phyloP scores from a whole-genome alignment of 2,113 vertebrate species.

The Tragelaphus buxtoni region DNA sequence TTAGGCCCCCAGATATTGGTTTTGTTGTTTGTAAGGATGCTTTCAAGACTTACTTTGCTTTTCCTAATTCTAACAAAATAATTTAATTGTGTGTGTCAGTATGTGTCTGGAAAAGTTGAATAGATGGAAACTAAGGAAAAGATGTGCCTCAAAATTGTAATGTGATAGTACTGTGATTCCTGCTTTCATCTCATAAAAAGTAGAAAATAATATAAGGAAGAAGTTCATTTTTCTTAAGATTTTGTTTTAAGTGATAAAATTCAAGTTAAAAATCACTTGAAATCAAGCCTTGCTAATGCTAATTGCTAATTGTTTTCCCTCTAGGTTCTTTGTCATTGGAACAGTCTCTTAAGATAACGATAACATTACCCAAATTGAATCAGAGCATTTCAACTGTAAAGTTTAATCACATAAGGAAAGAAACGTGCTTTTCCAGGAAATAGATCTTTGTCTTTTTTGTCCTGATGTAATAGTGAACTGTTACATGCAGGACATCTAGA shows the following conservation, averaged over 20 bases:
- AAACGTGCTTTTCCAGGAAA: not conserved
- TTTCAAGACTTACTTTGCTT: constrained; percentile 18
- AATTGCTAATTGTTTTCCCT: not conserved
- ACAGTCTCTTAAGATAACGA: not conserved
- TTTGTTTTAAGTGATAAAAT: constrained; percentile 26
- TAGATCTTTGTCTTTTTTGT: not conserved
- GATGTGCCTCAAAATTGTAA: constrained; percentile 12
- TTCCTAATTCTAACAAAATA: constrained; percentile 14
- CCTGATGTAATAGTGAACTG: not conserved
- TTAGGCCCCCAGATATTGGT: not conserved
- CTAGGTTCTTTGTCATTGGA: not conserved
- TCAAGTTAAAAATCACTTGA: constrained; percentile 20
- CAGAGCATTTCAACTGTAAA: not conserved
- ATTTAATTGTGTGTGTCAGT: not conserved
- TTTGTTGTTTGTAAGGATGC: constrained; percentile 34
- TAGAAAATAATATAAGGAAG: not conserved
- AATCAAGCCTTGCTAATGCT: not conserved
- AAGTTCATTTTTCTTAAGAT: constrained; percentile 17
- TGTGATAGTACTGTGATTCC: not conserved
- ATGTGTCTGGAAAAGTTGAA: constrained; percentile 13
- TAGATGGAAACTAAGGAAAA: constrained; percentile 42
- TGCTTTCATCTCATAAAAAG: constrained; percentile 27
- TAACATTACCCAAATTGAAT: not conserved
- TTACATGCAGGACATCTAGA: not conserved
- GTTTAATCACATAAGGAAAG: not conserved